phyloP scores from a whole-genome alignment of 1,140 invertebrate species.

The Trigoniulus corallinus region DNA sequence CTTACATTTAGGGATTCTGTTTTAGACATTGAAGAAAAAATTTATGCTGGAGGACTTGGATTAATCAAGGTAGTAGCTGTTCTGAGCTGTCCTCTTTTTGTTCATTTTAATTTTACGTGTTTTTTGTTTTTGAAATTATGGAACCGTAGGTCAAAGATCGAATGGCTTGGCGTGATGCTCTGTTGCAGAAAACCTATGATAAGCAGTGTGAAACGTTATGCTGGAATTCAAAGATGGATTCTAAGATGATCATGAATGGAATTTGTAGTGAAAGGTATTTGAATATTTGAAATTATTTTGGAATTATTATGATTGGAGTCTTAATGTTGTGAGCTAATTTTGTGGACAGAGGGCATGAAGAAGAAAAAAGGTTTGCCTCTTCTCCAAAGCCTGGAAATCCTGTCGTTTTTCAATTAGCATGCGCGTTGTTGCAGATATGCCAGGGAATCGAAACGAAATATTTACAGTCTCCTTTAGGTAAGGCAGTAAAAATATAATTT shows the following conservation, averaged over 20 bases:
- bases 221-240: neutral
- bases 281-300: neutral
- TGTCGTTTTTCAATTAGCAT: conserved; percentile 44
- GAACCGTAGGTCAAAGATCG: conserved; percentile 34
- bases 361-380: too few species aligned
- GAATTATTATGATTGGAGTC: neutral
- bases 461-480: conserved; percentile 59
- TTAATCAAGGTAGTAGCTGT: conserved; percentile 44
- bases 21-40: conserved; percentile 75
- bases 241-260: neutral
- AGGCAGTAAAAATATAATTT: conserved; percentile 12
- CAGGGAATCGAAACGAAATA: conserved; percentile 64
- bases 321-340: neutral
- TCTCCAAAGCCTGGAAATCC: too few species aligned
- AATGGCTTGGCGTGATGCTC: conserved; percentile 47
- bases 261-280: neutral
- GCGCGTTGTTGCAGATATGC: conserved; percentile 65
- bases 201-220: conserved; percentile 35
- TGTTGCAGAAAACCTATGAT: conserved; percentile 44
- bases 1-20: conserved; percentile 60
- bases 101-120: too few species aligned
- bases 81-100: neutral
- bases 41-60: conserved; percentile 62
- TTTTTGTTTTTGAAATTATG: conserved; percentile 6
- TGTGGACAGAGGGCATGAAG: too few species aligned